Base-by-base conservation (phyloP, 2,113 vertebrate genomes). In the Polyodon spathula region DNA sequence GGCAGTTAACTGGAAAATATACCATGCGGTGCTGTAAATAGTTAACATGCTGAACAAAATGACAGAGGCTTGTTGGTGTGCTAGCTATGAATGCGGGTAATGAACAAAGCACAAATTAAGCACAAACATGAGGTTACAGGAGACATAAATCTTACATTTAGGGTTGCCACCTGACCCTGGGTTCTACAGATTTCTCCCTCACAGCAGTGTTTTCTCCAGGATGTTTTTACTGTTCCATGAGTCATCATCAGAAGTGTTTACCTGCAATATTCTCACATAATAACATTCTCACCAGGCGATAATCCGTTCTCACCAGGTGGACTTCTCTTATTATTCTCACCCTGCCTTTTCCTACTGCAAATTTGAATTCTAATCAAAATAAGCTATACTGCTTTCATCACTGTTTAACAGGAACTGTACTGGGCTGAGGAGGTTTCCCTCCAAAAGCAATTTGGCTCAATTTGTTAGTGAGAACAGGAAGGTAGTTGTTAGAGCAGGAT, bases 401-500 rank as follows among this genome's bases (percentile, higher is more conserved):
- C 73, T 63, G 73, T 68, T 73, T 62, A 78, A 62, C 75, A 72
- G 82, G 81, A 83, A 80, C 81, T 71, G 40, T 15, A 57, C 59
- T 38, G 38, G 43, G 71, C 76, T 68, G 73, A 53, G 64, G 61
- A 80, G 79, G 43, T 58, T 70, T 79, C 82, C 79, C 71, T 72
- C 80, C 74, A 74, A 65, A 55, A 78, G 82, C 85, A 82, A 84
- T 85, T 90, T 89, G 86, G 79, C 81, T 86, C 79, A 72, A 76
- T 82, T 64, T 89, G 84, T 76, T 76, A 68, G 73, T 64, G 74
- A 83, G 82, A 77, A 85, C 86, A 87, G 89, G 87, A 89, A 91
- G 93, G 89, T 77, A 87, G 85, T 90, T 77, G 79, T 92, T 75
- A 84, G 84, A 82, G 83, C 79, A 68, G 78, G 76, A 90, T 88